These are phyloP conservation scores for Thelaira solivaga DNA, from an alignment of 2,888 invertebrate genomes.

Conservation along the genomic window DNA sequence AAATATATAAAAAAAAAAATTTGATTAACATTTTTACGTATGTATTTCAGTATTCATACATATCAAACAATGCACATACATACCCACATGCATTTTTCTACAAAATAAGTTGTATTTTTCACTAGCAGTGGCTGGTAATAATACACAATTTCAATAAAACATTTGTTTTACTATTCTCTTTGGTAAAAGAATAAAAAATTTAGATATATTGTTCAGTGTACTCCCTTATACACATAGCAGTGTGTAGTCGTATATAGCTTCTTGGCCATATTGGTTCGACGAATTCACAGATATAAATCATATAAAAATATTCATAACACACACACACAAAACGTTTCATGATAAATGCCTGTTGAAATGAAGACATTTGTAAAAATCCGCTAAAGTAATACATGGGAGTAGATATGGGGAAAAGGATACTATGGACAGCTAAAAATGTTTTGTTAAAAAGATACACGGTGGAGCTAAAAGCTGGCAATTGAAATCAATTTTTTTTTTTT, in stretches of 20 bases:
- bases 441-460: conserved; percentile 10
- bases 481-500: no score
- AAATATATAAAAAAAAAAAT: conserved; percentile 30
- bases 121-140: conserved; percentile 48
- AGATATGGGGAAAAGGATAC: conserved; percentile 10
- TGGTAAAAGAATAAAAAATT: not conserved
- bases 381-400: conserved; percentile 34
- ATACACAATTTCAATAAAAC: conserved; percentile 62
- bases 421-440: conserved; percentile 38
- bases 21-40: not conserved
- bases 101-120: conserved; percentile 41
- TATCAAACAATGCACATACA: no score
- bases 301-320: conserved; percentile 66
- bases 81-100: conserved; percentile 42
- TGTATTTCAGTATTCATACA: not conserved
- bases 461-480: not conserved
- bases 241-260: no score
- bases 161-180: conserved; percentile 59
- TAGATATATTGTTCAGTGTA: no score
- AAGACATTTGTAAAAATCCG: conserved; percentile 66
- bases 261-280: conserved; percentile 25
- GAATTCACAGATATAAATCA: conserved; percentile 62
- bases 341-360: conserved; percentile 66
- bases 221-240: no score
- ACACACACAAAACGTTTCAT: conserved; percentile 64